Evolutionary conservation across 2,797 vertebrate genomes (phyloP), one percentile per base, ranked within the genome.

Genomic region (Calcarius lapponicus): DNA sequence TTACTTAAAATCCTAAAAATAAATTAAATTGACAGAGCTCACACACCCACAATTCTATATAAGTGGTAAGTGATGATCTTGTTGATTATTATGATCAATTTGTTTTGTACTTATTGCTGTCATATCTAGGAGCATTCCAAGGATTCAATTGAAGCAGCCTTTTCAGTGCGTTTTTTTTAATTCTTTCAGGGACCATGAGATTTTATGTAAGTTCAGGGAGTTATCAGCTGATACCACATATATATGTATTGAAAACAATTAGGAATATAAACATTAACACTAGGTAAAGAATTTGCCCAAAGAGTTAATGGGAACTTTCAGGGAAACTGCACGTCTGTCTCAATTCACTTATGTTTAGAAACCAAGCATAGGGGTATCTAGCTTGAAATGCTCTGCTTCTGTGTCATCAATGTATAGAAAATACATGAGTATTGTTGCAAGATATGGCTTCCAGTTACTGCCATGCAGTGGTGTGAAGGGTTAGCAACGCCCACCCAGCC

Each of bases 401-500:
- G 0, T 28, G 26, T 43, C 43, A 58, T 62, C 48, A 31, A 54
- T 22, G 22, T 51, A 6, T 32, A 58, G 58, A 58, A 88, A 82
- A 58, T 28, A 51, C 12, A 34, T 51, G 11, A 13, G 6, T 66
- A 3, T 24, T 65, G 14, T 40, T 83, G 17, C 42, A 74, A 53
- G 18, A 26, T 42, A 18, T 1, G 34, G 51, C 22, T 40, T 66
- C 5, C 45, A n/a, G 48, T 53, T 70, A 34, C 16, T 56, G 22
- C 32, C 4, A 15, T 7, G 28, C n/a, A 48, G 22, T 40, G 48
- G 13, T 47, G 32, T 34, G 43, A 24, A 71, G 48, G 20, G 53
- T 62, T 66, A 58, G 28, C 65, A 86, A 3, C 0, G 0, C 20
- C 31, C n/a, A 40, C 36, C 21, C n/a, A 28, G 13, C 34, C 2